Evolutionary conservation across 2,888 invertebrate genomes (phyloP).

Genomic region (Brachycybe producta): DNA sequence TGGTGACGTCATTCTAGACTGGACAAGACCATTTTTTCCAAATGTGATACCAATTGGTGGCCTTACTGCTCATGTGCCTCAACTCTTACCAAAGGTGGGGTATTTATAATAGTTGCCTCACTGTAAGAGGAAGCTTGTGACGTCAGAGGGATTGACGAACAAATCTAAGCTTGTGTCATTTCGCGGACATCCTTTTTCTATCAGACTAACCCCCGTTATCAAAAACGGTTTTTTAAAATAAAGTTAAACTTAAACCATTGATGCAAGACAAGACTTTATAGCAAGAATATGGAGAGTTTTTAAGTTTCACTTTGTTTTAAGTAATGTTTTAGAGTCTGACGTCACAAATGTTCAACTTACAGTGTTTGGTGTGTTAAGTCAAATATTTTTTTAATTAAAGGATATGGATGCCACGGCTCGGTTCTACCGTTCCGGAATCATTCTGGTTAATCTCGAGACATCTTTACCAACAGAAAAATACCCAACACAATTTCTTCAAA

Average conservation of each 20-base stretch:
- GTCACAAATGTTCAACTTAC: too few species aligned
- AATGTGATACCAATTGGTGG: slow-evolving; percentile 3
- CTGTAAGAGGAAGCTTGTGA: too few species aligned
- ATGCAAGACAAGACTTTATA: too few species aligned
- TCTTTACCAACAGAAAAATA: background rate
- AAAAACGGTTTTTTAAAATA: background rate
- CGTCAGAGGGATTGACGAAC: too few species aligned
- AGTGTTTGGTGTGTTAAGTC: background rate
- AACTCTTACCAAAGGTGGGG: slow-evolving; percentile 1
- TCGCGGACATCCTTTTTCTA: background rate
- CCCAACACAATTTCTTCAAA: background rate
- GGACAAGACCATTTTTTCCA: background rate
- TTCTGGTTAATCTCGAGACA: background rate
- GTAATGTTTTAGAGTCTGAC: too few species aligned
- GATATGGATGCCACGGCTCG: slow-evolving; percentile 9
- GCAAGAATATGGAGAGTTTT: background rate
- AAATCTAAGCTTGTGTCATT: too few species aligned
- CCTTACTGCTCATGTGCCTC: background rate
- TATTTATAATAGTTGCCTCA: too few species aligned
- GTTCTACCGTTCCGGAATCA: slow-evolving; percentile 2
- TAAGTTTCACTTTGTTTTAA: too few species aligned
- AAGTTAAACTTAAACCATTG: too few species aligned
- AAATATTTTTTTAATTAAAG: background rate
- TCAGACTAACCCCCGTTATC: background rate
- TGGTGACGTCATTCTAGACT: background rate